Percentiles rank a stretch among this genome's conserved stretches.
Evolutionary conservation across 2,113 vertebrate genomes (phyloP).

Genomic region (Halcyon senegalensis): DNA sequence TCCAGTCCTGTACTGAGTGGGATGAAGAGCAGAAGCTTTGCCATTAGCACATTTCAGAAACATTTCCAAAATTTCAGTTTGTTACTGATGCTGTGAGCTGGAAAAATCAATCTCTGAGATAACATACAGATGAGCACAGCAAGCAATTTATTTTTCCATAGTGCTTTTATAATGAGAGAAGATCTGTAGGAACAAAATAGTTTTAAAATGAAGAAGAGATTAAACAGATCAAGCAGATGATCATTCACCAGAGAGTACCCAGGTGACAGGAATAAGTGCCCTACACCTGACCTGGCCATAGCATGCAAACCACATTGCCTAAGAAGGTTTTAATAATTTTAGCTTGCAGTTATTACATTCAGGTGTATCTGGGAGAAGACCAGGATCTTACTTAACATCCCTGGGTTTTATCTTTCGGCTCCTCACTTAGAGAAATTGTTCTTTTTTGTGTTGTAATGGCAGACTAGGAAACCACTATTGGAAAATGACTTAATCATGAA

Average conservation of each 20-base stretch:
- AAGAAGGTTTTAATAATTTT: neutral
- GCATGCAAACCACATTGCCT: neutral
- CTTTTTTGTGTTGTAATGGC: neutral
- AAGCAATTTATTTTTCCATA: neutral
- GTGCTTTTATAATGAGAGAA: neutral
- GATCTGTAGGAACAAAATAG: neutral
- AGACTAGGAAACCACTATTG: neutral
- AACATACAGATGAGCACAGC: neutral
- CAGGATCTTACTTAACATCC: neutral
- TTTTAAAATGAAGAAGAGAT: neutral
- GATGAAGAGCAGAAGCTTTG: neutral
- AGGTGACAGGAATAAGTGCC: neutral
- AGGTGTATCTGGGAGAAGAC: neutral
- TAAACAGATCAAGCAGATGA: neutral
- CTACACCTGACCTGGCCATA: neutral
- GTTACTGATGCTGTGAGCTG: neutral
- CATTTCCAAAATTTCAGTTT: neutral
- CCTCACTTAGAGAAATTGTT: neutral
- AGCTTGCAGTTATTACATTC: neutral
- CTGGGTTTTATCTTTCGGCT: neutral
- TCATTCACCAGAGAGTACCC: neutral
- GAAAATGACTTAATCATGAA: conserved; percentile 10
- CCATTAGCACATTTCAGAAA: neutral
- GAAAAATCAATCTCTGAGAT: conserved; percentile 14
- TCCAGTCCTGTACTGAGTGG: neutral